Percentiles rank a stretch among this genome's conserved stretches.
phyloP scores from a whole-genome alignment of 2,888 invertebrate species.

The Tiliacea aurago region DNA sequence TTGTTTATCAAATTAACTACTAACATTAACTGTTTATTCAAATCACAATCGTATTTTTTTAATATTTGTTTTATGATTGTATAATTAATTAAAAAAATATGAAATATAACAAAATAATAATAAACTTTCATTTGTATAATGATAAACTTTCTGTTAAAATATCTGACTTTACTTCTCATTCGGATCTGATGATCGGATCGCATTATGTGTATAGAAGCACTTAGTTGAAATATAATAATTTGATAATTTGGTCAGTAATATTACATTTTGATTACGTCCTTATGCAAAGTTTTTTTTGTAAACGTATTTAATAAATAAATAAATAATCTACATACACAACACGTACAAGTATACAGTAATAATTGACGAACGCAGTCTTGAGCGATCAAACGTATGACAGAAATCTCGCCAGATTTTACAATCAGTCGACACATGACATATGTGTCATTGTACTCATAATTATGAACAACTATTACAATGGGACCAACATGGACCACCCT shows the following conservation, averaged over 20 bases:
- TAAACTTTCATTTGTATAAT: background rate
- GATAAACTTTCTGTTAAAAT: background rate
- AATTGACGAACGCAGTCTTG: background rate
- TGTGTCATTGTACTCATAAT: background rate
- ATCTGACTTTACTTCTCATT: background rate
- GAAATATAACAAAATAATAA: too few species aligned
- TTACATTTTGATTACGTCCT: background rate
- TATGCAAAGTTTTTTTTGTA: too few species aligned
- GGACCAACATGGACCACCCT: background rate
- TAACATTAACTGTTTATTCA: background rate
- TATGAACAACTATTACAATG: background rate
- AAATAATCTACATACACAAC: background rate
- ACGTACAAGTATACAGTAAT: background rate
- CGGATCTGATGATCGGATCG: background rate
- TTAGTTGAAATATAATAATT: background rate
- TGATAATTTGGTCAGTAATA: background rate
- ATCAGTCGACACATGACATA: background rate
- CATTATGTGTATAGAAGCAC: background rate
- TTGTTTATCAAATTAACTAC: too few species aligned
- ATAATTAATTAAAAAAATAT: too few species aligned
- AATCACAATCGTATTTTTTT: background rate
- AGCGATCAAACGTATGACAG: background rate
- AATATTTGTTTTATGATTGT: background rate
- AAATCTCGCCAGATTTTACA: background rate
- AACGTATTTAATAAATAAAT: too few species aligned